A percentile compares a stretch with the other conserved stretches of the same genome.
These are phyloP conservation scores for Craseonycteris thonglongyai DNA, from an alignment of 2,113 vertebrate genomes.

Conservation along the genomic window DNA sequence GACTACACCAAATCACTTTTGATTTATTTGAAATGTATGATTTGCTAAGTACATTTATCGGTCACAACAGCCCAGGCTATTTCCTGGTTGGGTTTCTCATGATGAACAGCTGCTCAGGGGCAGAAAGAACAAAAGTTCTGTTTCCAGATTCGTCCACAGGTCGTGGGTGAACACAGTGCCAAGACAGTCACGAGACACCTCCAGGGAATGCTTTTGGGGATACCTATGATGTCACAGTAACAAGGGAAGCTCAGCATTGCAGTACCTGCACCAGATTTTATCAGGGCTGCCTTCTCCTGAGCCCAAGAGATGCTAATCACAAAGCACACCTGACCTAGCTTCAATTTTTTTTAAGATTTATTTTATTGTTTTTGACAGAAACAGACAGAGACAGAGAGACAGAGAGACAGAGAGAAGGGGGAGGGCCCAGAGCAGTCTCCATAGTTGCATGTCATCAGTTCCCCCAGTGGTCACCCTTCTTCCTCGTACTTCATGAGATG, in stretches of 20 bases:
- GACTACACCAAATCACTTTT: not conserved
- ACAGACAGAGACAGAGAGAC: too few relatives aligned
- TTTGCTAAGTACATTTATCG: not conserved
- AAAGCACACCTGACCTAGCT: not conserved
- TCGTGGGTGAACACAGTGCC: not conserved
- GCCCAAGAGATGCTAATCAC: not conserved
- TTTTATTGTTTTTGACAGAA: too few relatives aligned
- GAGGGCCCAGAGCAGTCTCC: too few relatives aligned
- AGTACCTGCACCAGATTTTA: not conserved
- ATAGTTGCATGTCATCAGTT: too few relatives aligned
- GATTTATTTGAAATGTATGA: not conserved
- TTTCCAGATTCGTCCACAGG: not conserved
- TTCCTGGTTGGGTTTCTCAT: not conserved
- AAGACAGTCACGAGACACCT: not conserved
- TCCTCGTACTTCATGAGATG: not conserved
- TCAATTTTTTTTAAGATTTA: too few relatives aligned
- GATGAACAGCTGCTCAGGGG: not conserved
- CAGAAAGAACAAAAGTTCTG: not conserved
- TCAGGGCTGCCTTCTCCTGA: not conserved
- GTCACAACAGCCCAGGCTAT: not conserved
- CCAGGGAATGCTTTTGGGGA: not conserved
- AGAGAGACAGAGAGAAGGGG: too few relatives aligned
- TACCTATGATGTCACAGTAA: too few relatives aligned
- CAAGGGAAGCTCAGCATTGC: not conserved
- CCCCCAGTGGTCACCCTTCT: not conserved